A percentile compares a stretch with the other conserved stretches of the same genome.
These are phyloP conservation scores for Microchrysa polita DNA, from an alignment of 2,888 invertebrate genomes.

Conservation along the genomic window DNA sequence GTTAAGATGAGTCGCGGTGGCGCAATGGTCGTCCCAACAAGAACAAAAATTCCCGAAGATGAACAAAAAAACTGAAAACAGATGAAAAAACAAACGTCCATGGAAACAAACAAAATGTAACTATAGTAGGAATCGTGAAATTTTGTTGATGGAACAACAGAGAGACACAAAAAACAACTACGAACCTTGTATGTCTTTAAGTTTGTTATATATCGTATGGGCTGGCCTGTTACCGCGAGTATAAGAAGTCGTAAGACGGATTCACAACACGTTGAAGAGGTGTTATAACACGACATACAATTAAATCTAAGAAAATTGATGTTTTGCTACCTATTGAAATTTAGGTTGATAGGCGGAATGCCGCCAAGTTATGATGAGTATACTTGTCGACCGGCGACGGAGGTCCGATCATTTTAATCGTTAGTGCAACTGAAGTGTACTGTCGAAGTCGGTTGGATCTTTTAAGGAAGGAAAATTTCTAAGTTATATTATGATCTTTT, in stretches of 20 bases:
- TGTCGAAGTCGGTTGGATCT: too few species aligned
- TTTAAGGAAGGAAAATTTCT: too few species aligned
- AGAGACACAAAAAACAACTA: too few species aligned
- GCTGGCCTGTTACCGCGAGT: background rate
- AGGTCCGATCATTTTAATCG: too few species aligned
- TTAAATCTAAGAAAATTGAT: conserved; percentile 36
- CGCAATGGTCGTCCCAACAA: too few species aligned
- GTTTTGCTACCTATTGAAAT: conserved; percentile 39
- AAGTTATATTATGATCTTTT: too few species aligned
- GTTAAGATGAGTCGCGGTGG: background rate
- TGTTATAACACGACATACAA: conserved; percentile 19
- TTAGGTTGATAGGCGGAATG: conserved; percentile 29
- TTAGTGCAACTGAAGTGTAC: too few species aligned
- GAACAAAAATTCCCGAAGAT: background rate
- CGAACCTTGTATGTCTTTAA: conserved; percentile 13
- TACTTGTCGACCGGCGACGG: too few species aligned
- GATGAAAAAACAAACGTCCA: background rate
- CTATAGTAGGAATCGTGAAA: background rate
- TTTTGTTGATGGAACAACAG: background rate
- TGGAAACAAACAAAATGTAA: background rate
- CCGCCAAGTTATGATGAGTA: background rate
- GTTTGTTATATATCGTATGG: conserved; percentile 23
- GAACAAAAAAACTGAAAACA: conserved; percentile 1
- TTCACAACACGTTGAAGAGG: conserved; percentile 11
- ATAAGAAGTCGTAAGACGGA: background rate